Evolutionary conservation across 2,797 vertebrate species (phyloP).

Genomic region (Gila robusta): DNA sequence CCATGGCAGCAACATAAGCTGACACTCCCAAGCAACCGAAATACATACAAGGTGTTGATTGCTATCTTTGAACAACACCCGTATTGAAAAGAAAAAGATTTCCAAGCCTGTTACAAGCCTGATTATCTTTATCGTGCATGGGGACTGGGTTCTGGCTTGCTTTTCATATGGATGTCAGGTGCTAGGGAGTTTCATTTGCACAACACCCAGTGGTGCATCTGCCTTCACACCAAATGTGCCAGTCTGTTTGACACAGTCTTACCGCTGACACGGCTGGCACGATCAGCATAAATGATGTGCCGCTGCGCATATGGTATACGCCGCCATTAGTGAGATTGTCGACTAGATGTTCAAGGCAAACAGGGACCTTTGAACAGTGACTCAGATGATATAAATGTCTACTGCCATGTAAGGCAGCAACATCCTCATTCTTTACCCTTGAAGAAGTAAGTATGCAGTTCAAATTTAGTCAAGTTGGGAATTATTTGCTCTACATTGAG

Average conservation of each 20-base stretch:
- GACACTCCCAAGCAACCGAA: slow-evolving; percentile 45
- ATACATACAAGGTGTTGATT: slow-evolving; percentile 52
- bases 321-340: slow-evolving; percentile 27
- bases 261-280: slow-evolving; percentile 4
- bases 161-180: slow-evolving; percentile 38
- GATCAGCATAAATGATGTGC: slow-evolving; percentile 17
- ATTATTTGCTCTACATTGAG: not conserved
- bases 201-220: slow-evolving; percentile 26
- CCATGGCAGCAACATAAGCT: slow-evolving; percentile 29
- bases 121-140: slow-evolving; percentile 50
- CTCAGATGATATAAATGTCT: slow-evolving; percentile 40
- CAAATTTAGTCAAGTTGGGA: slow-evolving; percentile 3
- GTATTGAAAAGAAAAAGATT: slow-evolving; percentile 26
- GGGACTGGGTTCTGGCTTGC: slow-evolving; percentile 32
- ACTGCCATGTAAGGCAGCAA: not conserved
- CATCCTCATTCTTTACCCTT: slow-evolving; percentile 3
- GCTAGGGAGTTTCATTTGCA: slow-evolving; percentile 43
- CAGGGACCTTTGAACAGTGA: slow-evolving; percentile 40
- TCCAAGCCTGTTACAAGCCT: slow-evolving; percentile 36
- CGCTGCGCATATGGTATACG: slow-evolving; percentile 6
- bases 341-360: slow-evolving; percentile 44
- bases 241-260: slow-evolving; percentile 25
- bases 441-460: not conserved
- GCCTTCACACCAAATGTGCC: slow-evolving; percentile 20
- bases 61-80: slow-evolving; percentile 52